Percentiles rank a stretch among this genome's conserved stretches.
Evolutionary conservation across 2,113 vertebrate species (phyloP).

Genomic region (Dromas ardeola): DNA sequence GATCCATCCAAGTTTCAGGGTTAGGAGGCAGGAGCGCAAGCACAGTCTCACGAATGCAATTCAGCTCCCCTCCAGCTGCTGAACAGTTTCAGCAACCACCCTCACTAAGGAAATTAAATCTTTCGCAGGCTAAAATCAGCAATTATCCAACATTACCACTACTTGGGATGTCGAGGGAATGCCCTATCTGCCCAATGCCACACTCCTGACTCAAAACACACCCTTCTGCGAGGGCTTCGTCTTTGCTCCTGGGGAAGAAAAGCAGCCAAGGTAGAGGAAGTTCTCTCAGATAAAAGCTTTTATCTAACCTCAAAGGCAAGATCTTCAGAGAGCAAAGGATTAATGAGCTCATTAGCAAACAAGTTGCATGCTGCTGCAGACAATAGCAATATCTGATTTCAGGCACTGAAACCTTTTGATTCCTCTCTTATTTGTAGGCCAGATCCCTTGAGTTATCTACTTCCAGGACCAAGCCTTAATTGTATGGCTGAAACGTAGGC

Average conservation of each 20-base stretch:
- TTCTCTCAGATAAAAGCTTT: not conserved
- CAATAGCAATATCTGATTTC: not conserved
- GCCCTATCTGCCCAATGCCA: not conserved
- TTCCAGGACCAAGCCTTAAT: not conserved
- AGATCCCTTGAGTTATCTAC: not conserved
- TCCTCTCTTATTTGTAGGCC: not conserved
- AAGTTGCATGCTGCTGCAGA: not conserved
- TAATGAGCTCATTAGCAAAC: slow-evolving; percentile 3
- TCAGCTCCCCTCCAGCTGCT: not conserved
- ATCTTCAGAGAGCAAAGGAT: not conserved
- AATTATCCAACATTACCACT: not conserved
- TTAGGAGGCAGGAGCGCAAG: not conserved
- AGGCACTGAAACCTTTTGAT: not conserved
- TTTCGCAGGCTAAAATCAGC: not conserved
- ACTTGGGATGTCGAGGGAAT: not conserved
- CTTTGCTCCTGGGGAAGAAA: not conserved
- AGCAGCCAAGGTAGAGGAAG: not conserved
- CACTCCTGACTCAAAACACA: not conserved
- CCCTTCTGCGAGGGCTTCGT: not conserved
- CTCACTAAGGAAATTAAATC: not conserved
- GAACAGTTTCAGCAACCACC: not conserved
- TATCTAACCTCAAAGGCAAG: slow-evolving; percentile 40
- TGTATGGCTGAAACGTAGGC: not conserved
- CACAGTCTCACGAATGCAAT: accelerated
- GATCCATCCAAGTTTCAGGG: not conserved